phyloP scores from a whole-genome alignment of 2,888 invertebrate species.

The Miltochrista miniata region DNA sequence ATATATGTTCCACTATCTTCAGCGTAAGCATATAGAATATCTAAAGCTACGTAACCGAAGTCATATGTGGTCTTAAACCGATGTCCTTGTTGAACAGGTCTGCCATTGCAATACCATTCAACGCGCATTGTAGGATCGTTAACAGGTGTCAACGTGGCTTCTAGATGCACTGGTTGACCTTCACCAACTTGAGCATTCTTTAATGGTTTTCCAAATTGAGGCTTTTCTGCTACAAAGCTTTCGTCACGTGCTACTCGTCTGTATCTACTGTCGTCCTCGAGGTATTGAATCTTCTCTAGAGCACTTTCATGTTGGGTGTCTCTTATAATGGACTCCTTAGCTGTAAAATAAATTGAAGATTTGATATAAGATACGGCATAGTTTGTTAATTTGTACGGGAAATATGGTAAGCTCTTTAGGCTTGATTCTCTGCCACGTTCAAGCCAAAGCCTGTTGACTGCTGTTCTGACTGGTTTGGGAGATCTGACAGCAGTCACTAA shows the following conservation, averaged over 20 bases:
- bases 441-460: too few species aligned
- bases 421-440: too few species aligned
- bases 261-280: constrained; percentile 93
- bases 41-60: constrained; percentile 98
- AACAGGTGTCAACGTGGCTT: constrained; percentile 97
- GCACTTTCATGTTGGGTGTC: constrained; percentile 97
- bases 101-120: constrained; percentile 98
- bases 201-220: constrained; percentile 94
- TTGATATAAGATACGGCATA: too few species aligned
- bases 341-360: constrained; percentile 73
- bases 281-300: constrained; percentile 94
- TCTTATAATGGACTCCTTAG: constrained; percentile 91
- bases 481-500: too few species aligned
- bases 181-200: constrained; percentile 94
- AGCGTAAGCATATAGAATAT: constrained; percentile 97
- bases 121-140: constrained; percentile 99
- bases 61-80: constrained; percentile 98
- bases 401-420: too few species aligned
- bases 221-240: constrained; percentile 90
- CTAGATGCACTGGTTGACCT: constrained; percentile 94
- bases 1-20: constrained; percentile 99
- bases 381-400: too few species aligned
- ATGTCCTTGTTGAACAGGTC: constrained; percentile 96
- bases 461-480: too few species aligned
- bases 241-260: constrained; percentile 90